These are phyloP conservation scores for Neomorphus geoffroyi DNA, from an alignment of 2,797 vertebrate species.

Conservation along the genomic window DNA sequence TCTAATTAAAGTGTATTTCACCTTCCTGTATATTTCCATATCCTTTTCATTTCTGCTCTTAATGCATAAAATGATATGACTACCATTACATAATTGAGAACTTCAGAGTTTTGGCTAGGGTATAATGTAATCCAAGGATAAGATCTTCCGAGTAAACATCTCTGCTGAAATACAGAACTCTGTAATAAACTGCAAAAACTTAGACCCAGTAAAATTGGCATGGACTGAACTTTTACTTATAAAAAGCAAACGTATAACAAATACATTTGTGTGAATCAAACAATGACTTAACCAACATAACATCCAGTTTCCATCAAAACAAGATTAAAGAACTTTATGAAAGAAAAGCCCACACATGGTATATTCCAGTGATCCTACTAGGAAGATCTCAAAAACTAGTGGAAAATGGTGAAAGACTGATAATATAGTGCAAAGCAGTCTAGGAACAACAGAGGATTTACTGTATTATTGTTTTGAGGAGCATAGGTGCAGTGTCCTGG, in stretches of 20 bases:
- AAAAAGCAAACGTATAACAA: background rate
- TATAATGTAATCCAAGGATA: background rate
- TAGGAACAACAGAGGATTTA: background rate
- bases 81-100: background rate
- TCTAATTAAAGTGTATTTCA: background rate
- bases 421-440: background rate
- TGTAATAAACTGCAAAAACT: background rate
- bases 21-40: background rate
- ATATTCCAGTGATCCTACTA: background rate
- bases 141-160: background rate
- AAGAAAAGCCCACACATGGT: background rate
- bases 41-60: background rate
- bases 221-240: background rate
- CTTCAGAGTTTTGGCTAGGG: background rate
- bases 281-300: background rate
- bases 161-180: background rate
- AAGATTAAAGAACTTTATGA: background rate
- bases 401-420: background rate
- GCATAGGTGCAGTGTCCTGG: background rate
- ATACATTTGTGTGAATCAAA: background rate
- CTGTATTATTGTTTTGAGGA: background rate
- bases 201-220: background rate
- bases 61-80: background rate
- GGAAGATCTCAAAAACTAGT: background rate
- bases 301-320: background rate